These are phyloP conservation scores for Sarcophaga peregrina DNA, from an alignment of 1,140 invertebrate species.

Conservation along the genomic window DNA sequence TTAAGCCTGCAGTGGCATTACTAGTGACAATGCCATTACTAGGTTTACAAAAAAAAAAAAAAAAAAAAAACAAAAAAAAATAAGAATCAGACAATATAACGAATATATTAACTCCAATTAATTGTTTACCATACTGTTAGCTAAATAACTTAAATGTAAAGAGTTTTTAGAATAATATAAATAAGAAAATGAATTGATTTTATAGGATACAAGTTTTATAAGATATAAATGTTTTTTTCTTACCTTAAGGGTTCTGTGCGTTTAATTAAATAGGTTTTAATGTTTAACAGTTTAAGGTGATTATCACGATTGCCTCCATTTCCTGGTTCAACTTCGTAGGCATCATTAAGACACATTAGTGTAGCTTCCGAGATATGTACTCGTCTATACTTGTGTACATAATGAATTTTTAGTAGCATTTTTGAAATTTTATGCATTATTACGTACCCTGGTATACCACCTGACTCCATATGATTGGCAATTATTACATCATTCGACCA, in stretches of 20 bases:
- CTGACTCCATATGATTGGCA: constrained; percentile 97
- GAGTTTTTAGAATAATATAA: no score
- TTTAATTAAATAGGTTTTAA: constrained; percentile 94
- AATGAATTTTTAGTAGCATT: not conserved
- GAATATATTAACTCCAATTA: no score
- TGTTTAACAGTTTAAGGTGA: constrained; percentile 86
- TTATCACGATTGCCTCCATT: constrained; percentile 85
- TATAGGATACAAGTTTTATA: not conserved
- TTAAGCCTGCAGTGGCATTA: no score
- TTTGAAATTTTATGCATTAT: constrained; percentile 29
- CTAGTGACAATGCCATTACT: no score
- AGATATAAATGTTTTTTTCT: constrained; percentile 40
- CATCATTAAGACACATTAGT: constrained; percentile 83
- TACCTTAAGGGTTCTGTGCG: constrained; percentile 79
- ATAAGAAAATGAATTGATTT: no score
- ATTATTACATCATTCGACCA: constrained; percentile 98
- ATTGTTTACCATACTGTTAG: not conserved
- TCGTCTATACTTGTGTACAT: constrained; percentile 71
- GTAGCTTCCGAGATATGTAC: constrained; percentile 93
- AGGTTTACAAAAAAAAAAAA: no score
- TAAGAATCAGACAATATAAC: no score
- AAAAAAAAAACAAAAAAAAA: no score
- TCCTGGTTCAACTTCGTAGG: constrained; percentile 93
- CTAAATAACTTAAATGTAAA: not conserved
- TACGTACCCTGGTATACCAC: constrained; percentile 88